phyloP scores from a whole-genome alignment of 2,888 invertebrate genomes.

The Pegoplata infirma region DNA sequence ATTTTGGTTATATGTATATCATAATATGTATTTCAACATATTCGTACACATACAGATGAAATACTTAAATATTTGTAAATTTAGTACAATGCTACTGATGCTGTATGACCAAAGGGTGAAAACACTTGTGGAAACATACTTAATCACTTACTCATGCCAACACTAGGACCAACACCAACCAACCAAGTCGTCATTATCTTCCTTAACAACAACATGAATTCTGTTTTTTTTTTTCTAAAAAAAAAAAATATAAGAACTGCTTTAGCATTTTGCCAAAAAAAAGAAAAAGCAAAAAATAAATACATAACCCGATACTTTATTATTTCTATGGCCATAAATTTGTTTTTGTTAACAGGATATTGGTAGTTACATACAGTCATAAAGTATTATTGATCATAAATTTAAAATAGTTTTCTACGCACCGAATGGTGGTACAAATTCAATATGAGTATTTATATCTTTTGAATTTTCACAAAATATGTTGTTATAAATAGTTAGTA shows the following conservation, averaged over 20 bases:
- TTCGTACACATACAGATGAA: not conserved
- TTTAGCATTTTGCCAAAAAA: not conserved
- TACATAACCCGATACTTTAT: not conserved
- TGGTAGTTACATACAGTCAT: constrained; percentile 45
- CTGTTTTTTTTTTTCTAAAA: not conserved
- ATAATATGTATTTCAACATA: not conserved
- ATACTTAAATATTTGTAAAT: not conserved
- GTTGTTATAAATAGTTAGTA: no score
- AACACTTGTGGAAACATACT: constrained; percentile 49
- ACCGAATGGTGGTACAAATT: not conserved
- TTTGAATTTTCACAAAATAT: not conserved
- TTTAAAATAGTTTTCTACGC: not conserved
- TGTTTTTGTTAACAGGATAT: constrained; percentile 18
- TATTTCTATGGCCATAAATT: constrained; percentile 30
- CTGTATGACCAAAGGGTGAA: constrained; percentile 43
- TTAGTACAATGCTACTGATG: not conserved
- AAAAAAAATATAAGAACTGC: no score
- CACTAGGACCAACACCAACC: not conserved
- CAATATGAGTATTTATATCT: not conserved
- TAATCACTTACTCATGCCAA: constrained; percentile 58
- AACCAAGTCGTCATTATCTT: no score
- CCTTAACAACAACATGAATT: constrained; percentile 10
- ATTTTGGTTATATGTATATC: constrained; percentile 48
- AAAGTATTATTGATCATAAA: constrained; percentile 15
- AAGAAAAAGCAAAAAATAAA: not conserved